Percentiles rank a stretch among this genome's conserved stretches.
phyloP scores from a whole-genome alignment of 2,797 vertebrate species.

The Scolopax rusticola region DNA sequence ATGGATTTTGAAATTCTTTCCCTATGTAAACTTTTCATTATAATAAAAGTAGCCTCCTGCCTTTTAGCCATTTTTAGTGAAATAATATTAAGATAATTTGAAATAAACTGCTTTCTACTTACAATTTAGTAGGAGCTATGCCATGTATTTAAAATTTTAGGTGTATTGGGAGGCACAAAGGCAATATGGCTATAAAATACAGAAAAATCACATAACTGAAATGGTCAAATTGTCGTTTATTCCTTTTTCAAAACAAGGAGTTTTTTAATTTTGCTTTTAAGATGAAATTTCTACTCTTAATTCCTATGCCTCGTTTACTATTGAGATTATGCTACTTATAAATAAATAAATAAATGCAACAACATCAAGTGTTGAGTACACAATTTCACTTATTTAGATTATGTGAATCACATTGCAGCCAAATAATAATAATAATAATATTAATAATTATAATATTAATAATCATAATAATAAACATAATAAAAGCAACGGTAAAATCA shows the following conservation, averaged over 20 bases:
- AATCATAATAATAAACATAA: not conserved
- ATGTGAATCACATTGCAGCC: slow-evolving; percentile 70
- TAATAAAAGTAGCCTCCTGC: slow-evolving; percentile 64
- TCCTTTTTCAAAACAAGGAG: slow-evolving; percentile 49
- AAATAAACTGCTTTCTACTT: slow-evolving; percentile 33
- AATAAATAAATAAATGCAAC: slow-evolving; percentile 66
- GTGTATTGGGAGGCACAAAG: slow-evolving; percentile 68
- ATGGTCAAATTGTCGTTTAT: slow-evolving; percentile 22
- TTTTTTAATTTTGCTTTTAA: slow-evolving; percentile 39
- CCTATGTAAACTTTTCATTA: slow-evolving; percentile 65
- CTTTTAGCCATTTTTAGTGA: slow-evolving; percentile 59
- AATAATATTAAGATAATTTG: slow-evolving; percentile 30
- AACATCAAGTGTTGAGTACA: slow-evolving; percentile 58
- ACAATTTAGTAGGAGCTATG: slow-evolving; percentile 46
- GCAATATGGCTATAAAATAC: slow-evolving; percentile 70
- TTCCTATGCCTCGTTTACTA: slow-evolving; percentile 69
- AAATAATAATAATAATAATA: slow-evolving; percentile 46
- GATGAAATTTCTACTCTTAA: slow-evolving; percentile 51
- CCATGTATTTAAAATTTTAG: slow-evolving; percentile 46
- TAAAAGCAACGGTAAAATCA: slow-evolving; percentile 59
- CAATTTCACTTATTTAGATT: slow-evolving; percentile 69
- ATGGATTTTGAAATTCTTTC: slow-evolving; percentile 63
- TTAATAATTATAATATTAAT: not conserved
- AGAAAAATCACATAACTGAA: slow-evolving; percentile 45
- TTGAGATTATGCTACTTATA: slow-evolving; percentile 51